Conservation (phyloP, 2,888 invertebrate species). For the Cotesia congregata region DNA sequence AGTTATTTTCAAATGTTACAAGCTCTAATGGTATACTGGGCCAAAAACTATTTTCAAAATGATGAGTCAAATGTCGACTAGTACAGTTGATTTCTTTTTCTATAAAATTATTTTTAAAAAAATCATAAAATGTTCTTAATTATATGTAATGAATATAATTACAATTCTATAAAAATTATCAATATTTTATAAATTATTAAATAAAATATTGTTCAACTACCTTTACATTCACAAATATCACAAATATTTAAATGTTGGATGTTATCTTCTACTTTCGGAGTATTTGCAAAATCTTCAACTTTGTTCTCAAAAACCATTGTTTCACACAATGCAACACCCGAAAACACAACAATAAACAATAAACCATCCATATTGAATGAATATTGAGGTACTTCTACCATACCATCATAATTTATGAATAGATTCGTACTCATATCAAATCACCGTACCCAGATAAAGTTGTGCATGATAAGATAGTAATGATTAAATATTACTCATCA, state of each 20-base stretch:
- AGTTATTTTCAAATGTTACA: conserved; percentile 57
- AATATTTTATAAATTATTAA: neutral
- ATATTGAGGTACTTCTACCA: neutral
- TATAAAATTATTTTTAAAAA: conserved; percentile 32
- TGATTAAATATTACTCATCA: neutral
- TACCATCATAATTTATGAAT: neutral
- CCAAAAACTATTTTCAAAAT: conserved; percentile 75
- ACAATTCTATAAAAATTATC: neutral
- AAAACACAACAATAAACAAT: neutral
- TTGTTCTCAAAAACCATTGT: neutral
- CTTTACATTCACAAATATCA: conserved; percentile 26
- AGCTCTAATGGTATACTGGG: conserved; percentile 63
- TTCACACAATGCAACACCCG: neutral
- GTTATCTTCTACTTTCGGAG: neutral
- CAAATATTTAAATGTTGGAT: neutral
- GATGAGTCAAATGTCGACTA: conserved; percentile 70
- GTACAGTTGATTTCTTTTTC: conserved; percentile 72
- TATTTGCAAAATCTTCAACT: neutral
- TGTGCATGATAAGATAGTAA: neutral
- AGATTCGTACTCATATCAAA: neutral
- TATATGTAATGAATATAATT: neutral
- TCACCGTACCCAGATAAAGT: neutral
- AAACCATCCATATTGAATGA: neutral
- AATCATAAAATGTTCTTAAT: neutral
- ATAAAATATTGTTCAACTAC: neutral